A percentile compares a stretch with the other conserved stretches of the same genome.
These are phyloP conservation scores for Cerceris ruficornis DNA, from an alignment of 2,888 invertebrate genomes.

Conservation along the genomic window DNA sequence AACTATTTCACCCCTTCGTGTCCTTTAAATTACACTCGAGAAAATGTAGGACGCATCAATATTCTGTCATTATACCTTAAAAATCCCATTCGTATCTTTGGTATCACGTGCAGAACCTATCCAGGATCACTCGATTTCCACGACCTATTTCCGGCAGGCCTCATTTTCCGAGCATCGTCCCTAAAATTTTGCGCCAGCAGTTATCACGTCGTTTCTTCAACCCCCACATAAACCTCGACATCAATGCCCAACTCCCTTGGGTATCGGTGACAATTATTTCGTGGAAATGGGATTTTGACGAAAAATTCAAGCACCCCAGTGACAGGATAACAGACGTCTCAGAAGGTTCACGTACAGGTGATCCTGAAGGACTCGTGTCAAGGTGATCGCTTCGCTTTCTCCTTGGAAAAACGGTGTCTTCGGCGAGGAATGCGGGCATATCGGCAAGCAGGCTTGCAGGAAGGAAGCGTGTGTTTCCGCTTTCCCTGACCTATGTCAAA, in stretches of 20 bases:
- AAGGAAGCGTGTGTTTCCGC: conserved; percentile 35
- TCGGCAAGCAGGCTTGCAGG: conserved; percentile 64
- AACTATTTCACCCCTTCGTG: no score
- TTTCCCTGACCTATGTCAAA: conserved; percentile 60
- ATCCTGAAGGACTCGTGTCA: conserved; percentile 55
- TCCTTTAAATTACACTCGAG: no score
- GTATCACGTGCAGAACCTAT: no score
- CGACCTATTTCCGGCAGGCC: no score
- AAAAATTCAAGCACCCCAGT: conserved; percentile 70
- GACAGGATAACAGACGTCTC: conserved; percentile 66
- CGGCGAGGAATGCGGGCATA: conserved; percentile 56
- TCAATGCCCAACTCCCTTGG: no score
- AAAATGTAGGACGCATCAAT: no score
- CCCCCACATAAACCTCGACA: no score
- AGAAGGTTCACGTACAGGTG: conserved; percentile 44
- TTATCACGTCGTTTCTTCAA: background rate
- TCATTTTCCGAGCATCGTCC: no score
- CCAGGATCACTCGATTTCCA: no score
- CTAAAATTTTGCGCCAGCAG: background rate
- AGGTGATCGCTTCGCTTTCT: conserved; percentile 19
- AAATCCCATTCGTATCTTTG: no score
- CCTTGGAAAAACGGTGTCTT: conserved; percentile 63
- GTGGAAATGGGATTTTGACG: conserved; percentile 69
- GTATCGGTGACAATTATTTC: conserved; percentile 8
- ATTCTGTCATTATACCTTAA: no score